Base-by-base conservation (phyloP, 2,797 vertebrate species). In the Chelonia mydas region DNA sequence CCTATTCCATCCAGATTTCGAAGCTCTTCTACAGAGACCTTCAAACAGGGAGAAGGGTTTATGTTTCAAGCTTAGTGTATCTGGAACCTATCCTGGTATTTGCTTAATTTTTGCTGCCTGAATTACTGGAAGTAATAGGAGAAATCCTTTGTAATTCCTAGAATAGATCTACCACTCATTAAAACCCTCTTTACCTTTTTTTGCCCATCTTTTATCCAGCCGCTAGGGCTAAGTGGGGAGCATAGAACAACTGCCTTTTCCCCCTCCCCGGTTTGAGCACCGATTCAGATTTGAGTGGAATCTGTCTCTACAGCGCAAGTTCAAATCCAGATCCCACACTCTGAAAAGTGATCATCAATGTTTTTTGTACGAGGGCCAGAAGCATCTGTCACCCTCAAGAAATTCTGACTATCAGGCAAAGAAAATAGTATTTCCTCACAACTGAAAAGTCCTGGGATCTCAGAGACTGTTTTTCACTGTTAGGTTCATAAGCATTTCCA, bases 71-170 rank as follows among this genome's bases (percentile, higher is more conserved):
- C 88, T 96, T 90, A 41, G 4, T 72, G 88, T 89, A 93, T 87
- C 95, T 96, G 90, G 95, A 95, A 89, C 90, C 87, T 2, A 41
- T 89, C 90, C 96, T 86, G 41, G 93, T 96, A 94, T 21, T 77
- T 80, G 85, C 96, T 1, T 2, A 79, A 61, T 86, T 82, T 92
- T 59, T 72, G 92, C 90, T 87, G 93, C 15, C 88, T 59, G 93
- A 91, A 94, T 94, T 50, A 84, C 6, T 6, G 74, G 92, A 95
- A 89, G 92, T 89, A 33, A 3, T 0, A 85, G 65, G 91, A 72
- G 87, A 94, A 96, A 96, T 94, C 96, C 92, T 96, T 87, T 83
- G 96, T 93, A 90, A 74, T 79, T n/a, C 50, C 91, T 93, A 85
- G 95, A 85, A 74, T 72, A 0, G 76, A 85, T 79, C 86, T 74